Base-by-base conservation (phyloP, 2,113 vertebrate genomes). In the Salvelinus namaycush region DNA sequence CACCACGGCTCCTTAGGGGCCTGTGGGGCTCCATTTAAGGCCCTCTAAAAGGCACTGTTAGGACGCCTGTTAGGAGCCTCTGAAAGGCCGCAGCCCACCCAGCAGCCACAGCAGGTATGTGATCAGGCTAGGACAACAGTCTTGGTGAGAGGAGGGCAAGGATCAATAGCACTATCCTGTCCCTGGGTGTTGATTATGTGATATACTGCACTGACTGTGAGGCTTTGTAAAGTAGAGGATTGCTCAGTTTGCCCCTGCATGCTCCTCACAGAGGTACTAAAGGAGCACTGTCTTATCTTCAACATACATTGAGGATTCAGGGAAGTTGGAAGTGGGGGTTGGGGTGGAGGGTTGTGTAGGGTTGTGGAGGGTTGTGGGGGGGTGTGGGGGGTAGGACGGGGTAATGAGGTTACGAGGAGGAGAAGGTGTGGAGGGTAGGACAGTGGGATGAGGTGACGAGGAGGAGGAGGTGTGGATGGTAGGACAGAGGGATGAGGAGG, bases 91-190 rank as follows among this genome's bases (percentile, higher is more conserved):
- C 64, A 27, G 20, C 49, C 68, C 62, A 51, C 48, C n/a, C 66
- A 71, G 74, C 26, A 27, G 66, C 64, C 76, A 48, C 34, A 74
- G 65, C 73, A 64, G 12, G 2, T 49, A 74, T 66, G 60, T 78
- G 72, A 81, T 79, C 24, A 11, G 14, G 49, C 13, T 9, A 64
- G 79, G 64, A 57, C 77, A 79, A 80, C 75, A 57, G 80, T 54
- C 70, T 81, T 5, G 6, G 59, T 71, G 49, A 75, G 73, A 64
- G 70, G 13, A 74, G 51, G 75, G 70, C n/a, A 72, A 67, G 76
- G 82, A 82, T 87, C 80, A 72, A 81, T 84, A 75, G 11, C 66
- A 67, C 44, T 86, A 73, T 7, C 66, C 60, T 31, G 4, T 60
- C 72, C 72, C 5, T 16, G 72, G 59, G 74, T 75, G 74, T 75